Conservation (phyloP, 2,888 invertebrate genomes). For the Drosophila paramelanica region DNA sequence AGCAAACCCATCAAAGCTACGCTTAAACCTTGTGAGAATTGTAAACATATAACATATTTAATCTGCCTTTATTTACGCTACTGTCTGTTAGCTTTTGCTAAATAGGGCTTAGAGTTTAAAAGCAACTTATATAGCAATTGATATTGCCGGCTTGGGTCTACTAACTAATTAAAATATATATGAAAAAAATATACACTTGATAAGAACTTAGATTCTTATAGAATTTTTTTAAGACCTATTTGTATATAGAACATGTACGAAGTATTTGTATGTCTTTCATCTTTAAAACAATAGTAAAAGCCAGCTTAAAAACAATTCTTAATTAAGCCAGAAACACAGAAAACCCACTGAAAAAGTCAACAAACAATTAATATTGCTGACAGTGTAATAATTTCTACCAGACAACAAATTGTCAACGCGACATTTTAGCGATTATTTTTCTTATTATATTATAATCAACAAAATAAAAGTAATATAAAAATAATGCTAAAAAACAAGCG, state of each 20-base stretch:
- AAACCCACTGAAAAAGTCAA: slow-evolving; percentile 6
- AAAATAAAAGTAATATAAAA: slow-evolving; percentile 17
- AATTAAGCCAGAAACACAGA: not conserved
- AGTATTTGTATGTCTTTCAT: too few relatives aligned
- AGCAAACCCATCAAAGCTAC: not conserved
- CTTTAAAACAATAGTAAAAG: too few relatives aligned
- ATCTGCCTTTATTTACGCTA: not conserved
- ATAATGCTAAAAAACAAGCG: slow-evolving; percentile 17
- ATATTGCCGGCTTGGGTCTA: too few relatives aligned
- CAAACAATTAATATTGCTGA: slow-evolving; percentile 33
- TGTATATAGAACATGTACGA: too few relatives aligned
- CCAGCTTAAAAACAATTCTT: slow-evolving; percentile 2
- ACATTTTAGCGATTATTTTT: slow-evolving; percentile 42
- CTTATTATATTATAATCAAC: slow-evolving; percentile 38
- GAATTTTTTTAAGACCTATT: not conserved
- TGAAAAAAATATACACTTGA: too few relatives aligned
- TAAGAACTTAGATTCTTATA: too few relatives aligned
- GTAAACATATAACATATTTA: not conserved
- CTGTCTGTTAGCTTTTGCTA: not conserved
- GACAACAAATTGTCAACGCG: slow-evolving; percentile 32
- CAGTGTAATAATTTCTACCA: slow-evolving; percentile 43
- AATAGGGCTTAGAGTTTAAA: too few relatives aligned
- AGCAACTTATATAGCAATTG: too few relatives aligned
- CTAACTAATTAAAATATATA: too few relatives aligned
- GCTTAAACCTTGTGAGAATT: not conserved